Evolutionary conservation across 2,797 vertebrate genomes (phyloP).

Genomic region (Acipenser oxyrinchus): DNA sequence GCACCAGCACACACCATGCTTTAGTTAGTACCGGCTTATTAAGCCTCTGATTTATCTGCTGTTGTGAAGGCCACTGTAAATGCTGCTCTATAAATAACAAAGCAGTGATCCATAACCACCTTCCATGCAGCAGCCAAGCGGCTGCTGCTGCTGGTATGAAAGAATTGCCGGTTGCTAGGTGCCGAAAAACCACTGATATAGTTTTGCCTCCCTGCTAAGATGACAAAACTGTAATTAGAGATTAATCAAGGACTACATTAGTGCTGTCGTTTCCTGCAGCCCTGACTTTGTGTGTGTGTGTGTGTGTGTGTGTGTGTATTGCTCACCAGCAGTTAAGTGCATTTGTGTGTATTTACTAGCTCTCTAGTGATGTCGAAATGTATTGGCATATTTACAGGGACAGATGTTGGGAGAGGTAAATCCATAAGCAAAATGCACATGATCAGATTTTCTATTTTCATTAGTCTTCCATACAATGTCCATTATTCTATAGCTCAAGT

Average conservation of each 20-base stretch:
- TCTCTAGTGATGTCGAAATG: constrained; percentile 64
- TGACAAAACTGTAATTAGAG: constrained; percentile 86
- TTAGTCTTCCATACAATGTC: constrained; percentile 4
- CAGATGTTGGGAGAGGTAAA: constrained; percentile 41
- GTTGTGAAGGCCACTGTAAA: constrained; percentile 66
- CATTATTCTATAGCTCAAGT: constrained; percentile 3
- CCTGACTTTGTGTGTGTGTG: constrained; percentile 42
- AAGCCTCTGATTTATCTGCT: constrained; percentile 72
- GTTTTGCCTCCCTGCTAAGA: constrained; percentile 79
- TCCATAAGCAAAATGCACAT: constrained; percentile 43
- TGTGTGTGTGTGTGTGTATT: constrained; percentile 32
- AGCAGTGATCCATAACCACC: constrained; percentile 71
- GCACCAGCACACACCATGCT: constrained; percentile 45
- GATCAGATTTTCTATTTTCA: constrained; percentile 36
- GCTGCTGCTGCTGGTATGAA: constrained; percentile 63
- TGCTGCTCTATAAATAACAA: constrained; percentile 72
- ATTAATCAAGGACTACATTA: constrained; percentile 81
- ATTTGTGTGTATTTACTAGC: constrained; percentile 60
- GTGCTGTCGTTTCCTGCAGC: constrained; percentile 57
- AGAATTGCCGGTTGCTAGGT: constrained; percentile 72
- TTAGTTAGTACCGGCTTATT: constrained; percentile 59
- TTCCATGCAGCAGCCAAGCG: constrained; percentile 53
- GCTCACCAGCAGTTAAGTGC: constrained; percentile 67
- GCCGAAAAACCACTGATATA: constrained; percentile 74
- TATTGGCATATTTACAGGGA: constrained; percentile 61